These are phyloP conservation scores for Leptobrachium leishanense DNA, from an alignment of 2,113 vertebrate species.

Conservation along the genomic window DNA sequence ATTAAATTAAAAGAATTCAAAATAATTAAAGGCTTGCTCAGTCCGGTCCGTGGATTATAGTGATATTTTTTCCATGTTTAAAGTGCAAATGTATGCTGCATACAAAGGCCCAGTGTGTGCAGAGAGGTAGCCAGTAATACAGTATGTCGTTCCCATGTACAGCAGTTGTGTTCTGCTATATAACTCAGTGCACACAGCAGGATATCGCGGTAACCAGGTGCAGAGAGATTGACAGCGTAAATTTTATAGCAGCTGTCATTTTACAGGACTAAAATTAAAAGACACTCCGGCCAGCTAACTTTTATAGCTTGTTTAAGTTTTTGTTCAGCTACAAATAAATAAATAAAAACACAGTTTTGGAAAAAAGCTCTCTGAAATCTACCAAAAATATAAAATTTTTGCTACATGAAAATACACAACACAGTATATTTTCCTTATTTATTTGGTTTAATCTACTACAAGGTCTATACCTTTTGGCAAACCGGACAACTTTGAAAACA, in stretches of 20 bases:
- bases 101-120: constrained; percentile 45
- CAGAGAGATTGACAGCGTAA: constrained; percentile 48
- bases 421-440: background rate
- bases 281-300: constrained; percentile 44
- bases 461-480: no score
- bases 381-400: background rate
- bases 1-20: background rate
- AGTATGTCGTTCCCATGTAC: constrained; percentile 36
- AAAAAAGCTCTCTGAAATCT: no score
- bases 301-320: constrained; percentile 44
- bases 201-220: constrained; percentile 48
- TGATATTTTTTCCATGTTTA: constrained; percentile 31
- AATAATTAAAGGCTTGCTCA: constrained; percentile 7
- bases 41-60: constrained; percentile 26
- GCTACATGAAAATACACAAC: background rate
- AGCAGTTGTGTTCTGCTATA: constrained; percentile 44
- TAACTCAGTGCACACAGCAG: constrained; percentile 44
- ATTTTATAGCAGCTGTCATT: constrained; percentile 50
- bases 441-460: background rate
- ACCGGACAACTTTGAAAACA: no score
- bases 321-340: constrained; percentile 21
- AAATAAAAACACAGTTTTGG: background rate
- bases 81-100: constrained; percentile 37
- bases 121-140: constrained; percentile 31
- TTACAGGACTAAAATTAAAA: constrained; percentile 47